A percentile compares a stretch with the other conserved stretches of the same genome.
Conservation (phyloP, 2,888 invertebrate genomes). For the Tiliacea citrago region DNA sequence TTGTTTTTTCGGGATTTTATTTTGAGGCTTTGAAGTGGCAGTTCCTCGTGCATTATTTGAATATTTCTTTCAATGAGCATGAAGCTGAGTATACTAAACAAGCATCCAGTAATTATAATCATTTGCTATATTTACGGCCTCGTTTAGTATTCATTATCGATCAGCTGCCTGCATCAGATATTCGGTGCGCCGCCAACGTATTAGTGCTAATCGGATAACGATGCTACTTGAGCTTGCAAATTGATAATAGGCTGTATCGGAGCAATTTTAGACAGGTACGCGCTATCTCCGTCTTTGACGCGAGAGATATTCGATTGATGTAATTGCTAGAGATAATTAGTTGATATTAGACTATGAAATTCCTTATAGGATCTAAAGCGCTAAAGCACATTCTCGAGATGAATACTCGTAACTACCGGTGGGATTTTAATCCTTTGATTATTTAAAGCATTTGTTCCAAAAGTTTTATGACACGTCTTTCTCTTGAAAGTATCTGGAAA, state of each 20-base stretch:
- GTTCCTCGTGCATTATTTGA: not conserved
- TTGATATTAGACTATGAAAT: slow-evolving; percentile 1
- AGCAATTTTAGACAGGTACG: slow-evolving; percentile 52
- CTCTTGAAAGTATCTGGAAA: not conserved
- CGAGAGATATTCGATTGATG: slow-evolving; percentile 27
- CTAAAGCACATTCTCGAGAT: not conserved
- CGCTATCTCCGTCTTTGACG: slow-evolving; percentile 37
- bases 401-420: not conserved
- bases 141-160: slow-evolving; percentile 35
- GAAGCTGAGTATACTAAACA: not conserved
- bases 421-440: not conserved
- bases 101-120: not conserved
- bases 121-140: not conserved
- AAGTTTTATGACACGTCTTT: not conserved
- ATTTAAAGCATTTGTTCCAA: not conserved
- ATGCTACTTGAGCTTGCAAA: slow-evolving; percentile 54
- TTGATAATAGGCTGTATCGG: slow-evolving; percentile 48
- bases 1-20: too few species aligned
- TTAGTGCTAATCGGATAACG: slow-evolving; percentile 55
- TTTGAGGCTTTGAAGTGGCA: too few species aligned
- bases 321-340: slow-evolving; percentile 44
- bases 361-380: not conserved
- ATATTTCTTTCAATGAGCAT: not conserved
- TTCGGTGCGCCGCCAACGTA: slow-evolving; percentile 30
- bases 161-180: slow-evolving; percentile 32